Evolutionary conservation across 2,888 invertebrate species (phyloP), one percentile per base, ranked within the genome.

Genomic region (Chymomyza fuscimana): DNA sequence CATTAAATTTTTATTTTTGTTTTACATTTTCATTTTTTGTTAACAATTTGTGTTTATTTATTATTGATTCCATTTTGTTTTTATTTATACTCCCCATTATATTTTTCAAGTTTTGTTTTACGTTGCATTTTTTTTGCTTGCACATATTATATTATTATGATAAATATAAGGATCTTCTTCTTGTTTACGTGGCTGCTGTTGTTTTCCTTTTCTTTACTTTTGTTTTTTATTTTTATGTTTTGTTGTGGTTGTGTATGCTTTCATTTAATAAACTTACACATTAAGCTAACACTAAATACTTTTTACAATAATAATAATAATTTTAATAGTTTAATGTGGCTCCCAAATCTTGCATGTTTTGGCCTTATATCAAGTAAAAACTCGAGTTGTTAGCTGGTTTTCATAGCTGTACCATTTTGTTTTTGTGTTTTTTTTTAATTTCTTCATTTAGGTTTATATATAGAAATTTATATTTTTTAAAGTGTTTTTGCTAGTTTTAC

Each of bases 231-330:
- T 72, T 65, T 40, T 61, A 70, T 54, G 65, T 64, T 50, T 69
- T 74, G 59, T 32, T 70, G 65, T 61, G 70, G 60, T 71, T 54
- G 54, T 59, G 54, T 65, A 56, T 62, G 77, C 69, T 68, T 46
- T 70, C 72, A 69, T 65, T 80, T 79, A 80, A 81, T 82, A 86
- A 80, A 89, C 90, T 90, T 90, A 90, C 80, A 81, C 85, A 89
- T 83, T 89, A 89, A 72, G 79, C 90, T 90, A 90, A 90, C 88
- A 90, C 89, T 90, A 90, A 89, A 84, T 83, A 84, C 82, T 89
- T 89, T 87, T 89, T 89, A 89, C 87, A 86, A 86, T 86, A 86
- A 85, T 84, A 76, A 80, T 87, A 73, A 76, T 86, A 61, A 73
- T 81, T 63, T 69, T 74, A 77, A 72, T 77, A 66, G 73, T 72